These are phyloP conservation scores for Cryptoblepharus egeriae DNA, from an alignment of 2,797 vertebrate species.

Conservation along the genomic window DNA sequence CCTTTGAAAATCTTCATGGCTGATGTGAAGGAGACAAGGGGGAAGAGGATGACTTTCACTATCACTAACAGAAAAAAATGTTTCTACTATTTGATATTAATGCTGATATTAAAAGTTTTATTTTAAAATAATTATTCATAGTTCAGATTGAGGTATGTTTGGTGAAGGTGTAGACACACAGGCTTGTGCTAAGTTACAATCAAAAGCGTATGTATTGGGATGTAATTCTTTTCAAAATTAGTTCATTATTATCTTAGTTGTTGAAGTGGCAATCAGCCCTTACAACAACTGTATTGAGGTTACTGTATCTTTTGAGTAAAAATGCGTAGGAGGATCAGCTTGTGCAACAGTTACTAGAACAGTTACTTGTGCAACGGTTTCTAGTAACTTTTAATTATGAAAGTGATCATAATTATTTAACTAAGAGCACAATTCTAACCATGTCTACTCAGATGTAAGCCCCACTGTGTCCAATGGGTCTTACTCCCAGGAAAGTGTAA, in stretches of 20 bases:
- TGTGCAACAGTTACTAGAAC: fast-evolving
- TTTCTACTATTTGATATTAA: no score
- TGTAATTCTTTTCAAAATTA: neutral
- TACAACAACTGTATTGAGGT: neutral
- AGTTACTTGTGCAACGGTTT: fast-evolving
- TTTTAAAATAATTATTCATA: neutral
- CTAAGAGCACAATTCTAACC: no score
- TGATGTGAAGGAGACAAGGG: no score
- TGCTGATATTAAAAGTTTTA: neutral
- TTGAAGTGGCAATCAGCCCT: neutral
- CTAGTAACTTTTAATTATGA: no score
- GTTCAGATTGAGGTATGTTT: no score
- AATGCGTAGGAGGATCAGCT: neutral
- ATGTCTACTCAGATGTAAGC: no score
- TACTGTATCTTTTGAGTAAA: neutral
- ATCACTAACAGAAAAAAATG: no score
- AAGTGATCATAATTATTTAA: neutral
- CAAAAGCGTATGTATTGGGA: neutral
- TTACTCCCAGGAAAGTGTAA: no score
- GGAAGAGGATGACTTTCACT: no score
- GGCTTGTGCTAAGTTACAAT: neutral
- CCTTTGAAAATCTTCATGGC: no score
- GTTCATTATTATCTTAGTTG: neutral
- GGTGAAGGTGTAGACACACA: neutral
- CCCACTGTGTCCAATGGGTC: no score